Conservation (phyloP, 92 coral and sea anemone species). For the Anthopleura xanthogrammica region DNA sequence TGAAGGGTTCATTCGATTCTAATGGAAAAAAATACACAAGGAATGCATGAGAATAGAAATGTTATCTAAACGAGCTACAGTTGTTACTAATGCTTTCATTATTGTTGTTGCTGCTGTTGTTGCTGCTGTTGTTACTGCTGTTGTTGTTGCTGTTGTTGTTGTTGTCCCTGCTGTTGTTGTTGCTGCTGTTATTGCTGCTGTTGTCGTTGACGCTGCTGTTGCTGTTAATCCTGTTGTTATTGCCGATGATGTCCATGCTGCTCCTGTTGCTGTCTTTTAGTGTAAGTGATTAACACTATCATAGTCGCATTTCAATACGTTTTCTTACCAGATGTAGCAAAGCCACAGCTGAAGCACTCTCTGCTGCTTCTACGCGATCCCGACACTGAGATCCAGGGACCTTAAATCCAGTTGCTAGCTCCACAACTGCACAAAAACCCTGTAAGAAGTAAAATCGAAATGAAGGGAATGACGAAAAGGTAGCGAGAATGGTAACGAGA, state of each 20-base stretch:
- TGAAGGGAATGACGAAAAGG: not conserved
- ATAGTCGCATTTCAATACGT: not conserved
- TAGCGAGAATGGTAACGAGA: too few species aligned
- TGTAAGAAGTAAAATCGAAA: conserved; percentile 14
- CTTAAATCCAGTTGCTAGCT: conserved; percentile 68
- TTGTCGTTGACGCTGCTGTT: not conserved
- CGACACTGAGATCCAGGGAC: conserved; percentile 54
- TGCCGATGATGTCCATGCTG: not conserved
- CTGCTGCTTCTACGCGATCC: conserved; percentile 67
- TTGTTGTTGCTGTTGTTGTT: too few species aligned
- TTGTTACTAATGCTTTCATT: too few species aligned
- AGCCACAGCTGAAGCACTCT: conserved; percentile 89
- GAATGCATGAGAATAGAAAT: not conserved
- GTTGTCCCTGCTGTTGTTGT: too few species aligned
- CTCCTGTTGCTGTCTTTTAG: too few species aligned
- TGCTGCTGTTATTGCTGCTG: not conserved
- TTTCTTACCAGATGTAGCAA: conserved; percentile 67
- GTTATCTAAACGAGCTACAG: not conserved
- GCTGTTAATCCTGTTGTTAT: not conserved
- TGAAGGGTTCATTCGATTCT: not conserved
- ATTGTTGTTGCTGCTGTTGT: too few species aligned
- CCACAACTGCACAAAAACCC: conserved; percentile 67
- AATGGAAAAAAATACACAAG: not conserved
- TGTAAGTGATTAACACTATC: too few species aligned
- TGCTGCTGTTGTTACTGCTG: too few species aligned